Evolutionary conservation across 2,797 vertebrate genomes (phyloP).

Genomic region (Gallinago nigripennis): DNA sequence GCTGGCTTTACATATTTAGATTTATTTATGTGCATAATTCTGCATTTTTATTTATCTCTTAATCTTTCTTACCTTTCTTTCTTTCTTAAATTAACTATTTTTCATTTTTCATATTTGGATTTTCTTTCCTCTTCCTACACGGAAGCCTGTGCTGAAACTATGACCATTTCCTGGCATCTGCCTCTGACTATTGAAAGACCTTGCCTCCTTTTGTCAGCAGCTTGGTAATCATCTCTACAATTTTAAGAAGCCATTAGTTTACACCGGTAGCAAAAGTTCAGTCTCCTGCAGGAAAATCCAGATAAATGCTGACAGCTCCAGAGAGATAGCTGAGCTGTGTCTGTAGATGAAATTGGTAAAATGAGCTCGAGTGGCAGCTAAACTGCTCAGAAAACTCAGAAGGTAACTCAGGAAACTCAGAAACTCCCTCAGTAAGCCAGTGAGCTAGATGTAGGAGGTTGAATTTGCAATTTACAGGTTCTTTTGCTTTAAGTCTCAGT

Average conservation of each 20-base stretch:
- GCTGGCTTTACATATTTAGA: background rate
- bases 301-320: background rate
- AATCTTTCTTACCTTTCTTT: background rate
- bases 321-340: background rate
- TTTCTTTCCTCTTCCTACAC: background rate
- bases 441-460: background rate
- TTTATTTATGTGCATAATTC: background rate
- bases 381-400: background rate
- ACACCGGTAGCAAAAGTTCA: background rate
- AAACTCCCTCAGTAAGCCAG: background rate
- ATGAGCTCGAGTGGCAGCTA: background rate
- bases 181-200: background rate
- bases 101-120: background rate
- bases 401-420: no score
- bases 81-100: background rate
- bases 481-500: background rate
- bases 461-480: background rate
- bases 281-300: background rate
- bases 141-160: background rate
- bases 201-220: slow-evolving; percentile 30
- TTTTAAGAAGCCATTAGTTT: background rate
- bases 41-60: background rate
- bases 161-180: background rate
- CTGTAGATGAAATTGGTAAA: background rate
- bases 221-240: background rate